Evolutionary conservation across 37 sponge, comb jelly and placozoan species (phyloP), one percentile per base, ranked within the genome.

Genomic region (Ephydatia muelleri): DNA sequence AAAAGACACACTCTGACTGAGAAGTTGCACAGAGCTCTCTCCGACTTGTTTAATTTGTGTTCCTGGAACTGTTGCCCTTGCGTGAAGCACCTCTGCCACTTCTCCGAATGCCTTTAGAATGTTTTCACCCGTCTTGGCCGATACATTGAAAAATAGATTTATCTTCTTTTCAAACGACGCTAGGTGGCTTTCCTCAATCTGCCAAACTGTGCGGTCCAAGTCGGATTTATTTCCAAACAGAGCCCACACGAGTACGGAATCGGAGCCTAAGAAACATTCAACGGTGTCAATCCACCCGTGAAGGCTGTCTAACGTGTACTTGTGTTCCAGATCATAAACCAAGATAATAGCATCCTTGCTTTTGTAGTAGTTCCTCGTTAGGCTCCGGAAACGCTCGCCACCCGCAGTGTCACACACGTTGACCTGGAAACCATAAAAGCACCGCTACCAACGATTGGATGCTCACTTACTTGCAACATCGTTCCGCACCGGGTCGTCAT

Each of bases 381-480:
- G 82, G 16, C 88, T 95, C 57, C 95, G 80, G 75, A 91, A 91
- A 69, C 90, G 38, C 47, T 95, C 95, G 21, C 83, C 87, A 8
- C 95, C 95, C 0, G 89, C 89, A 6, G 95, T 95, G 82, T 95
- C 92, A 87, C 68, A 89, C 64, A 95, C 35, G 16, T 79, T 70
- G 12, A 91, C 66, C 90, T 90, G 70, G 28, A 69, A 31, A 3
- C 47, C n/a, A n/a, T n/a, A n/a, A n/a, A n/a, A n/a, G n/a, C n/a
- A n/a, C n/a, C n/a, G n/a, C n/a, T n/a, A n/a, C n/a, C n/a, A n/a
- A n/a, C 22, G 67, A 19, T 22, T 23, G 19, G 19, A 65, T 65
- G 22, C 67, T 22, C 31, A 9, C 70, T 31, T 69, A 69, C 70
- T 3, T 69, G 70, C 70, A 69, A 4, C 8, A 30, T 12, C 31